phyloP scores from a whole-genome alignment of 2,888 invertebrate genomes.

The Mesorhabditis sp. region DNA sequence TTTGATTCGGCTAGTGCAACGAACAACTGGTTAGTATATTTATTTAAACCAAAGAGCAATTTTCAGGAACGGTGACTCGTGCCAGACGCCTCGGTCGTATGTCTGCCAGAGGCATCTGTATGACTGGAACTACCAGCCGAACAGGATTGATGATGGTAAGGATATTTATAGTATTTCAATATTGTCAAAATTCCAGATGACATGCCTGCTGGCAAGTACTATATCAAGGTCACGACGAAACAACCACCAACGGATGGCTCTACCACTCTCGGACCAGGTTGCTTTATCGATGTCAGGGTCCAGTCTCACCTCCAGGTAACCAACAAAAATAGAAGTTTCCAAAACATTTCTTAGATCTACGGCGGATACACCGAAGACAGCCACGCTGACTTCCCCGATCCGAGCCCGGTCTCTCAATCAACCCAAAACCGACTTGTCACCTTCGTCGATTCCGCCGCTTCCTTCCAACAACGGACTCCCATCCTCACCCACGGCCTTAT shows the following conservation, averaged over 20 bases:
- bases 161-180: background rate
- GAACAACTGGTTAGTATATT: constrained; percentile 3
- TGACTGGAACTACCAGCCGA: constrained; percentile 26
- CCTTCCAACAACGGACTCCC: constrained; percentile 19
- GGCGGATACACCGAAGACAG: constrained; percentile 31
- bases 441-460: constrained; percentile 25
- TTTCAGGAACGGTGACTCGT: constrained; percentile 24
- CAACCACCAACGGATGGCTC: constrained; percentile 7
- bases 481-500: constrained; percentile 31
- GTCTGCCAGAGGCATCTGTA: constrained; percentile 43
- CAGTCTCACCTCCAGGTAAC: constrained; percentile 33
- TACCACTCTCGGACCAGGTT: background rate
- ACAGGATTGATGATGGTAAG: constrained; percentile 23
- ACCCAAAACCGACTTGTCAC: constrained; percentile 31
- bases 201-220: constrained; percentile 40
- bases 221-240: constrained; percentile 22
- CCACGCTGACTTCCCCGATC: constrained; percentile 25
- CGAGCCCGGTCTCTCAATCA: constrained; percentile 30
- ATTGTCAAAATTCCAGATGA: constrained; percentile 24
- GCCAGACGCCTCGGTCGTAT: constrained; percentile 28
- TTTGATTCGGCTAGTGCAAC: constrained; percentile 17
- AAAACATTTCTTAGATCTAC: constrained; percentile 17
- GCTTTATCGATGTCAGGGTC: constrained; percentile 28
- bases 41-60: background rate
- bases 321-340: background rate